Evolutionary conservation across 2,888 invertebrate genomes (phyloP), one percentile per base, ranked within the genome.

Genomic region (Osedax frankpressi): DNA sequence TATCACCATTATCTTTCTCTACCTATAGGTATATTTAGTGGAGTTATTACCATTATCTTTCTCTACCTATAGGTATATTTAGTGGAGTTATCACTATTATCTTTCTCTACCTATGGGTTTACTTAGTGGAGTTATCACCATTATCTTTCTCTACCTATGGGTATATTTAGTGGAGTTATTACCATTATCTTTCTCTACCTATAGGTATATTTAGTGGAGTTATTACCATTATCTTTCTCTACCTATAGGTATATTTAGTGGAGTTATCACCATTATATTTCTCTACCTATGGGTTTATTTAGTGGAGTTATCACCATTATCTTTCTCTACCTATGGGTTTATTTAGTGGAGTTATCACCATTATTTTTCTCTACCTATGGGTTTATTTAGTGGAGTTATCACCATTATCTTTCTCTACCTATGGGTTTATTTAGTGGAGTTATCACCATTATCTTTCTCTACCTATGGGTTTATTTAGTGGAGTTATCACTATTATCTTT

Each of bases 261-360:
- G 6, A 19, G 44, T n/a, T n/a, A n/a, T n/a, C n/a, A n/a, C n/a
- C n/a, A n/a, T n/a, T n/a, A n/a, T n/a, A n/a, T n/a, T n/a, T n/a
- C n/a, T n/a, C n/a, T n/a, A n/a, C n/a, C n/a, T n/a, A n/a, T n/a
- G 76, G 77, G 87, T 87, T 30, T 83, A 77, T 79, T 87, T 87
- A 0, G 81, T 79, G n/a, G n/a, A n/a, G n/a, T 19, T 44, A 6
- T 44, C 44, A 11, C 44, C 44, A 11, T 6, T 11, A 19, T 19
- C 44, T 44, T 11, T 44, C 44, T 44, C 44, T 44, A 11, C 19
- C 44, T 44, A 6, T 11, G 44, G 11, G 11, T 44, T 11, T 44
- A 44, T 6, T 44, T 11, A 44, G 19, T 19, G 44, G 6, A 19
- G 44, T n/a, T n/a, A n/a, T n/a, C n/a, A n/a, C n/a, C n/a, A n/a